These are phyloP conservation scores for Acanthornis magna DNA, from an alignment of 2,797 vertebrate species.

Conservation along the genomic window DNA sequence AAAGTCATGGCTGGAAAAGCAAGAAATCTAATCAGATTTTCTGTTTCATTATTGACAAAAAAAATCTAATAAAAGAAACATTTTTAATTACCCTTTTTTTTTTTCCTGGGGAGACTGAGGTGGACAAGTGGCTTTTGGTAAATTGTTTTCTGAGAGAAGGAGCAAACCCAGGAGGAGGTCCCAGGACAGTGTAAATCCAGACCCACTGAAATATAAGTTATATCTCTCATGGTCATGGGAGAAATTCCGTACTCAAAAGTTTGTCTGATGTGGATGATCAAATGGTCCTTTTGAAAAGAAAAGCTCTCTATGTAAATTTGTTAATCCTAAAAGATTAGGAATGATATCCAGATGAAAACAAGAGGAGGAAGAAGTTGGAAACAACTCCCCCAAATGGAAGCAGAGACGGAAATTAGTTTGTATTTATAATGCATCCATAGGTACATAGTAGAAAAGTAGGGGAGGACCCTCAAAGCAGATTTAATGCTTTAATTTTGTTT, in stretches of 20 bases:
- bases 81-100: background rate
- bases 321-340: background rate
- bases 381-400: rapidly evolving
- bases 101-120: background rate
- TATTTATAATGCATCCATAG: background rate
- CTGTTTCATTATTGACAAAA: background rate
- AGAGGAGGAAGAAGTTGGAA: background rate
- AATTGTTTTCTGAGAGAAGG: background rate
- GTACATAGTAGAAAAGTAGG: background rate
- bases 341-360: background rate
- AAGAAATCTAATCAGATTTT: background rate
- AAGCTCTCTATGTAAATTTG: background rate
- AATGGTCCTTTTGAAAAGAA: background rate
- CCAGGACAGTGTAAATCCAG: background rate
- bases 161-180: background rate
- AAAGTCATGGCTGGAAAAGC: background rate
- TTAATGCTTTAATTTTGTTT: background rate
- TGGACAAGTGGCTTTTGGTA: background rate
- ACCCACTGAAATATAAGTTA: background rate
- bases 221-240: background rate
- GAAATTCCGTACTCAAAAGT: background rate
- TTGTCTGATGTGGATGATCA: background rate
- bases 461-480: background rate
- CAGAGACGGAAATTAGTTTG: background rate
- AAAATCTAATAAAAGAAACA: background rate